A percentile compares a stretch with the other conserved stretches of the same genome.
Conservation (phyloP, 2,888 invertebrate species). For the Plebejus melissa region DNA sequence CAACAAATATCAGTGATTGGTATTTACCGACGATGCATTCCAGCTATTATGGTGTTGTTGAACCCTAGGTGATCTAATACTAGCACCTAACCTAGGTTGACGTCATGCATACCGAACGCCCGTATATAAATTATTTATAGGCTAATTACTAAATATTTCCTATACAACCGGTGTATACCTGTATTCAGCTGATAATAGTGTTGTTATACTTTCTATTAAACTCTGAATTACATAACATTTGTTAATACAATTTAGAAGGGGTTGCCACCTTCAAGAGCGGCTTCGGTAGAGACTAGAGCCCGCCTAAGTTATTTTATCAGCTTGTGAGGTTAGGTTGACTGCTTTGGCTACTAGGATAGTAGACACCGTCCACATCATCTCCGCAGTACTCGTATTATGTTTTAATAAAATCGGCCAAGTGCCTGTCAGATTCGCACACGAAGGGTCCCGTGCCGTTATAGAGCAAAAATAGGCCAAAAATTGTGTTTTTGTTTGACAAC, state of each 20-base stretch:
- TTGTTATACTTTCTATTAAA: background rate
- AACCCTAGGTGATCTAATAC: constrained; percentile 46
- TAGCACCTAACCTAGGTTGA: constrained; percentile 28
- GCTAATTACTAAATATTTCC: constrained; percentile 14
- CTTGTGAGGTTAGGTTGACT: no score
- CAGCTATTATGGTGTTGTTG: constrained; percentile 42
- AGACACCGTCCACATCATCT: no score
- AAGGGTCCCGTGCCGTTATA: no score
- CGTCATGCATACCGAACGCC: constrained; percentile 26
- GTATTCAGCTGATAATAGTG: background rate
- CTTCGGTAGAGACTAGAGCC: no score
- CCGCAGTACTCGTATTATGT: no score
- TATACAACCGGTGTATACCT: background rate
- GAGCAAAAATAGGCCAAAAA: no score
- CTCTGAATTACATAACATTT: background rate
- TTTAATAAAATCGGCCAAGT: no score
- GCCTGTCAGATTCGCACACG: no score
- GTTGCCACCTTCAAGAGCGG: no score
- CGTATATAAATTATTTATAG: constrained; percentile 22
- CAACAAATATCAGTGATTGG: constrained; percentile 27
- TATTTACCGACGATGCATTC: constrained; percentile 29
- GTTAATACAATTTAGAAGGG: background rate
- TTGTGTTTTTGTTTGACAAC: no score
- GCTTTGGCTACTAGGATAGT: no score
- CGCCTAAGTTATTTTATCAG: no score